These are phyloP conservation scores for Dendrocincla tyrannina DNA, from an alignment of 2,797 vertebrate genomes.

Conservation along the genomic window DNA sequence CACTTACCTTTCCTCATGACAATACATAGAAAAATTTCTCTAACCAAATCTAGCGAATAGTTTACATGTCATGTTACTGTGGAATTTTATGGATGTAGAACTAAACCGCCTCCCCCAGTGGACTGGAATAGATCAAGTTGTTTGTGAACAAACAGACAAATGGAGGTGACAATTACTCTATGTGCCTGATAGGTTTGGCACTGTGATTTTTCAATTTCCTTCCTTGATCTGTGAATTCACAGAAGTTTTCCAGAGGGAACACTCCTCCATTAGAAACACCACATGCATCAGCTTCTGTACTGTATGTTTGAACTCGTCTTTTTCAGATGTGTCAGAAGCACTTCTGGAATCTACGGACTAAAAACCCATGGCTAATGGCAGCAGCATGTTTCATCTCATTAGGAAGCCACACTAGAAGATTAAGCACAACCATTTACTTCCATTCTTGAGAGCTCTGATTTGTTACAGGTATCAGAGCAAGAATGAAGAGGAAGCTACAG, in stretches of 20 bases:
- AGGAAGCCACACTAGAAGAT: background rate
- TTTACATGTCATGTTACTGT: background rate
- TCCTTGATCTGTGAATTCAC: background rate
- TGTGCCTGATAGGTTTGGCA: background rate
- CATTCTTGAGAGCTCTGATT: background rate
- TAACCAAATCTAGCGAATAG: background rate
- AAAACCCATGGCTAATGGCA: background rate
- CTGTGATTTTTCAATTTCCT: background rate
- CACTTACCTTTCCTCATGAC: background rate
- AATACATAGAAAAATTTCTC: background rate
- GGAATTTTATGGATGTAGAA: background rate
- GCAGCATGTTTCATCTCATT: background rate
- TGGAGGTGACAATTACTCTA: background rate
- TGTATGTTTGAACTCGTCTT: background rate
- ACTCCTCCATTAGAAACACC: background rate
- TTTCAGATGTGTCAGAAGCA: background rate
- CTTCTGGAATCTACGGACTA: background rate
- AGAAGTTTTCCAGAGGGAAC: background rate
- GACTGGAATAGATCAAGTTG: background rate
- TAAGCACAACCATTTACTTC: background rate
- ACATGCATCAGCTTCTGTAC: background rate
- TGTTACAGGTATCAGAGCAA: background rate
- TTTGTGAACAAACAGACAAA: background rate
- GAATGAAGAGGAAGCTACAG: background rate
- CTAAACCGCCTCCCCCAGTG: fast-evolving